Base-by-base conservation (phyloP, 2,113 vertebrate species). In the Danionella cerebrum region DNA sequence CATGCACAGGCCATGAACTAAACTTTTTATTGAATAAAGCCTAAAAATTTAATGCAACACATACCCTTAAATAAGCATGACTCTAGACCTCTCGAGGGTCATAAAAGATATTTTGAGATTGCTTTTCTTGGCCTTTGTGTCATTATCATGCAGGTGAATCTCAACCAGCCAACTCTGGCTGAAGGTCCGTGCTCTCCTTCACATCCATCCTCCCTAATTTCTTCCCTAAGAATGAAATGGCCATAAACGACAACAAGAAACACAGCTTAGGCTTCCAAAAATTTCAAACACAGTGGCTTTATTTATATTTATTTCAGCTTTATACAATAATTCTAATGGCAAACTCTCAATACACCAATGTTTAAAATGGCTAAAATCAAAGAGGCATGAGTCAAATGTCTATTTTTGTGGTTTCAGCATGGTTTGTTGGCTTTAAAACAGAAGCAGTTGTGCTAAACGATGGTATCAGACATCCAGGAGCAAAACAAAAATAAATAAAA, bases 231-330 rank as follows among this genome's bases (percentile, higher is more conserved):
- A 33, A 33, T 33, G 29, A 9, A 45, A 4, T 35, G 33, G 33
- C 24, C 9, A 11, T 10, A 57, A 33, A 47, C 13, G 57, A 73
- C 13, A 83, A 79, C 86, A 13, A 77, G 67, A 48, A 68, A 70
- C 25, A 41, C 8, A 70, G 14, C 5, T 29, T 82, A 78, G 72
- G 19, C 70, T 75, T 89, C 80, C 85, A 86, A 92, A 95, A 93
- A 92, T 86, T 87, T 85, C 85, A 90, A 92, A 92, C 84, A 81
- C 87, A 88, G 89, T 88, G 87, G 87, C 91, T 89, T 96, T 95
- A 95, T 94, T 96, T 82, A 83, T 86, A 86, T 76, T 78, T 73
- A 79, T 36, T 57, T 73, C 69, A 79, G 85, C 88, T 92, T 90
- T 91, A 80, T 91, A 95, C 91, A 96, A 84, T 84, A 92, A 85